Base-by-base conservation (phyloP, 1,140 invertebrate genomes). In the Hesperophylax magnus region DNA sequence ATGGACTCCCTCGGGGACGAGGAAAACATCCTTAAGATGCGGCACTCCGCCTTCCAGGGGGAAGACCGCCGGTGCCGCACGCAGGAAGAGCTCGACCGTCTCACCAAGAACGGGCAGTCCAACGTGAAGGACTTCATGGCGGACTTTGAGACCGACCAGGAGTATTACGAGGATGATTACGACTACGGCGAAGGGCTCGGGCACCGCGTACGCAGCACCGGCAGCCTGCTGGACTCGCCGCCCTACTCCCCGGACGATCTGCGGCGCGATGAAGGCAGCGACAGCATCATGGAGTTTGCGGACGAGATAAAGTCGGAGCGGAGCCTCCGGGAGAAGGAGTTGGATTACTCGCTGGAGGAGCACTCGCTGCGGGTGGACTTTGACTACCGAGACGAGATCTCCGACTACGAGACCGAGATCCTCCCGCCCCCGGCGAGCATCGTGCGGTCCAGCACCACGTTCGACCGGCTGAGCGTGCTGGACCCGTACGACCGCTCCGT, bases 141-240 rank as follows among this genome's bases (percentile, higher is more conserved):
- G 1, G 74, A 80, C 65, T 53, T 71, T 8, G 60, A 72, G 9
- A 78, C 77, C 8, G 80, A 84, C 27, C 65, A 81, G 17, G 79
- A 82, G 65, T 82, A 84, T 31, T 82, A 84, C 61, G 80, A 81
- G 27, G 83, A 84, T 52, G 82, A 83, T 34, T 83, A 83, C 34
- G 82, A 83, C 63, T 83, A 83, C 71, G 82, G 82, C 1, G 82
- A 83, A 52, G 79, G 82, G 6, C 53, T 67, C 31, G 63, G 69
- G 15, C 81, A 77, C 39, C 54, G 81, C 1, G 81, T 82, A 2
- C 72, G 47, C 24, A 80, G 78, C 34, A 75, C 75, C 34, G 18
- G 67, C 53, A 34, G 61, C 20, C 54, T 75, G 54, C 39, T n/a
- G 58, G 15, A 20, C 58, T 63, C 58, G 27, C 76, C 47, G n/a